A percentile compares a stretch with the other conserved stretches of the same genome.
Conservation (phyloP, 2,888 invertebrate species). For the Tachystola acroxantha region DNA sequence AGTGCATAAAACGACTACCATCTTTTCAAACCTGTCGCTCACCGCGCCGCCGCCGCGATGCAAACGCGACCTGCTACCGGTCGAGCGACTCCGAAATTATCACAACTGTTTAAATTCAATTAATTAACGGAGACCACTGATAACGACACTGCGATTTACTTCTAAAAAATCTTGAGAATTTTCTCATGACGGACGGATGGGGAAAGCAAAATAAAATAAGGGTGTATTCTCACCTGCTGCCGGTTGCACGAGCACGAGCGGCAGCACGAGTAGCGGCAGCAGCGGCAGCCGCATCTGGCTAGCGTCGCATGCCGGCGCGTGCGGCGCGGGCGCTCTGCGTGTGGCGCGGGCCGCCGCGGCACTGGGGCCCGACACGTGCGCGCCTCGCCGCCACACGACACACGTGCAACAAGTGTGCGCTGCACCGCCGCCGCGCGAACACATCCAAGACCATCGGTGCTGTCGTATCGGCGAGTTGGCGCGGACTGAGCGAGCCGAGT, state of each 20-base stretch:
- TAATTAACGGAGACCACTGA: slow-evolving; percentile 19
- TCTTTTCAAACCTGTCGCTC: slow-evolving; percentile 17
- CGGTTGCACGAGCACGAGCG: slow-evolving; percentile 70
- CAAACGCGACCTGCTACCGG: slow-evolving; percentile 44
- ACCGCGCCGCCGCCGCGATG: slow-evolving; percentile 27
- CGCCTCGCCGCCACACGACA: slow-evolving; percentile 32
- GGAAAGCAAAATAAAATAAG: too few species aligned
- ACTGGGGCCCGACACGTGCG: slow-evolving; percentile 38
- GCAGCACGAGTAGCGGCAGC: slow-evolving; percentile 72
- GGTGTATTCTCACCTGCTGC: slow-evolving; percentile 55
- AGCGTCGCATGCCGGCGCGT: slow-evolving; percentile 65
- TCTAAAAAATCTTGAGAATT: too few species aligned
- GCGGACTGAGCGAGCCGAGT: slow-evolving; percentile 43
- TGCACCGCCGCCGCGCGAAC: slow-evolving; percentile 29
- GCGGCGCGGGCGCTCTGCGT: slow-evolving; percentile 47
- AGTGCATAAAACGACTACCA: slow-evolving; percentile 13
- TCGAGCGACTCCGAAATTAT: slow-evolving; percentile 31
- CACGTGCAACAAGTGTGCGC: slow-evolving; percentile 17
- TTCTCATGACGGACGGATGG: too few species aligned
- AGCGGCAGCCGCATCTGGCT: slow-evolving; percentile 70
- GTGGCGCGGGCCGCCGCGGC: slow-evolving; percentile 45
- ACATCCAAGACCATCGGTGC: slow-evolving; percentile 38
- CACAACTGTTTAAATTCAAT: slow-evolving; percentile 30
- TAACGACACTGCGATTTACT: slow-evolving; percentile 8
- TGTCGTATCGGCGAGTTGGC: slow-evolving; percentile 53